Conservation (phyloP, 2,888 invertebrate genomes). For the Heliconius aoede region DNA sequence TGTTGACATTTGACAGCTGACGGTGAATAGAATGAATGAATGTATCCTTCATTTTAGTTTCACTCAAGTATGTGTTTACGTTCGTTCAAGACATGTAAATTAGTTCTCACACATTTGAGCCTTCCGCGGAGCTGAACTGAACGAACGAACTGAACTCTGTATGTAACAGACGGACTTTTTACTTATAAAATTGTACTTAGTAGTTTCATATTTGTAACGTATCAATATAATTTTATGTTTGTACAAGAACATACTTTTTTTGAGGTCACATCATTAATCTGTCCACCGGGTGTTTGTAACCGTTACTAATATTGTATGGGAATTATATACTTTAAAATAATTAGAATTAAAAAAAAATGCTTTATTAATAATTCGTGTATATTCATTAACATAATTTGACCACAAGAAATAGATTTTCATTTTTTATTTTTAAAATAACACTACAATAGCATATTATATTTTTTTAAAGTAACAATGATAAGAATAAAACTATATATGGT, state of each 20-base stretch:
- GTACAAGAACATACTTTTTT: not conserved
- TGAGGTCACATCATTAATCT: not conserved
- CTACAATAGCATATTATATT: not conserved
- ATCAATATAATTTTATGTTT: too few relatives aligned
- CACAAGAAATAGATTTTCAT: not conserved
- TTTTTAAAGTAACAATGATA: conserved; percentile 8
- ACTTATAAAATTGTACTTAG: too few relatives aligned
- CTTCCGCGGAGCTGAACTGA: not conserved
- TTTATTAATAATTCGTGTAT: conserved; percentile 9
- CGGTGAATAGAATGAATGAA: too few relatives aligned
- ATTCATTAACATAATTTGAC: conserved; percentile 2
- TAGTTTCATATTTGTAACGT: too few relatives aligned
- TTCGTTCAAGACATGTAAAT: not conserved
- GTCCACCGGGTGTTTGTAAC: not conserved
- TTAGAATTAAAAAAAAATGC: not conserved
- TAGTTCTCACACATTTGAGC: not conserved
- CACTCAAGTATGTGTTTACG: too few relatives aligned
- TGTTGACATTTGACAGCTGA: not conserved
- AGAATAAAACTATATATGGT: not conserved
- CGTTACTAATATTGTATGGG: not conserved
- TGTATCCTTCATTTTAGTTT: too few relatives aligned
- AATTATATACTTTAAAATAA: not conserved
- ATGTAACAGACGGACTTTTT: too few relatives aligned
- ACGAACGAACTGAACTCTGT: not conserved
- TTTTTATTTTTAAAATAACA: not conserved